A percentile compares a stretch with the other conserved stretches of the same genome.
Evolutionary conservation across 2,113 vertebrate genomes (phyloP).

Genomic region (Chionis minor): DNA sequence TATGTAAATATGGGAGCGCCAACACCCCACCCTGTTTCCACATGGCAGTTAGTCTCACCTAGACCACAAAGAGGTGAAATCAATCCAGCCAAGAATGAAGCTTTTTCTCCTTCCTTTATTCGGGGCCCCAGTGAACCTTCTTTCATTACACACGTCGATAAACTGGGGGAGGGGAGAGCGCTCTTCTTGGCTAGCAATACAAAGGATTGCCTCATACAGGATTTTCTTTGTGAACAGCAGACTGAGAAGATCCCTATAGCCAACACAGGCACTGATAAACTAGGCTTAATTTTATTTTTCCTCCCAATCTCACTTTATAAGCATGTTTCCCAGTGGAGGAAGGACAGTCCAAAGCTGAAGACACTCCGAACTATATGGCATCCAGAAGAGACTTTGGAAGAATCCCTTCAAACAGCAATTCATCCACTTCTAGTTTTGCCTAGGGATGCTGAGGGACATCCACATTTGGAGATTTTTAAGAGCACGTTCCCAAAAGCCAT

Average conservation of each 20-base stretch:
- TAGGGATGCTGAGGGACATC: not conserved
- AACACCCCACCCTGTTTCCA: constrained; percentile 28
- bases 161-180: not conserved
- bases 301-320: not conserved
- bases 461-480: not conserved
- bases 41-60: constrained; percentile 3
- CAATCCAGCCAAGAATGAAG: not conserved
- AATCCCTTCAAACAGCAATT: not conserved
- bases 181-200: not conserved
- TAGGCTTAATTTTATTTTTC: not conserved
- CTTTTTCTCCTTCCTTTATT: not conserved
- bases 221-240: not conserved
- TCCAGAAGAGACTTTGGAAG: not conserved
- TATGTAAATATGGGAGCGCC: constrained; percentile 59
- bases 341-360: not conserved
- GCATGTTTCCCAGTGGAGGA: not conserved
- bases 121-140: not conserved
- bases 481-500: not conserved
- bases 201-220: not conserved
- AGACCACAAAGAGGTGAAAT: not conserved
- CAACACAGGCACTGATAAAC: not conserved
- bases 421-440: not conserved
- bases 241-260: not conserved
- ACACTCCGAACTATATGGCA: not conserved
- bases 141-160: not conserved